Percentiles rank a stretch among this genome's conserved stretches.
Evolutionary conservation across 2,888 invertebrate genomes (phyloP).

Genomic region (Brachypalpus laphriformis): DNA sequence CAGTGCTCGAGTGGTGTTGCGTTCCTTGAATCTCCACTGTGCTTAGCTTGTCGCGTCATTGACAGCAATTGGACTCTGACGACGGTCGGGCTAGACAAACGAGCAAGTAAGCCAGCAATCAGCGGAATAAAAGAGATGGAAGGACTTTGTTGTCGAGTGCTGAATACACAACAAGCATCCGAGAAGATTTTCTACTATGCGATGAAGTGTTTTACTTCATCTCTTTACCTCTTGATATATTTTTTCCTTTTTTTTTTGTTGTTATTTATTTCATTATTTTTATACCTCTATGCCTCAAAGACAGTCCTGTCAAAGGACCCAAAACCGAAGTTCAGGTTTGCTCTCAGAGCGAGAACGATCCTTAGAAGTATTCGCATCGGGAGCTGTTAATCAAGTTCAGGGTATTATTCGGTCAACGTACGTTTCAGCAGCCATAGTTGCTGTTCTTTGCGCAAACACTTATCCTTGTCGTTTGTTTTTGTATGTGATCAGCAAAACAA

Average conservation of each 20-base stretch:
- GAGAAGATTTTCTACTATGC: slow-evolving; percentile 32
- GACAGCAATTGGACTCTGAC: slow-evolving; percentile 51
- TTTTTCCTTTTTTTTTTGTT: slow-evolving; percentile 1
- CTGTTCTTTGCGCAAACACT: too few relatives aligned
- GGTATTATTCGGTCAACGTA: slow-evolving; percentile 40
- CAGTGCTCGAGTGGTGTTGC: slow-evolving; percentile 27
- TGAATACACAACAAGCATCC: slow-evolving; percentile 54
- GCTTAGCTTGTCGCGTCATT: slow-evolving; percentile 61
- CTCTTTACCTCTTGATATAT: background rate
- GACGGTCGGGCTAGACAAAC: slow-evolving; percentile 4
- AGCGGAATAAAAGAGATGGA: background rate
- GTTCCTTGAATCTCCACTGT: slow-evolving; percentile 19
- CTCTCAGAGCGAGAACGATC: background rate
- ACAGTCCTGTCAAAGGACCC: background rate
- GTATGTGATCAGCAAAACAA: slow-evolving; percentile 28
- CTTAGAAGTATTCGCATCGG: slow-evolving; percentile 1
- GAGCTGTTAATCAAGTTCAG: slow-evolving; percentile 46
- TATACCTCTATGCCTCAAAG: background rate
- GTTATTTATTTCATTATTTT: slow-evolving; percentile 33
- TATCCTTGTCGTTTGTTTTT: background rate
- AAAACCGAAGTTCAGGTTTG: slow-evolving; percentile 2
- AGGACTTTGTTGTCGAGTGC: slow-evolving; percentile 41
- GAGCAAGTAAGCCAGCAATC: background rate
- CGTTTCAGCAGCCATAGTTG: background rate
- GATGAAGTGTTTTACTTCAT: slow-evolving; percentile 44